Evolutionary conservation across 2,113 vertebrate species (phyloP), one percentile per base, ranked within the genome.

Genomic region (Hyla sarda): DNA sequence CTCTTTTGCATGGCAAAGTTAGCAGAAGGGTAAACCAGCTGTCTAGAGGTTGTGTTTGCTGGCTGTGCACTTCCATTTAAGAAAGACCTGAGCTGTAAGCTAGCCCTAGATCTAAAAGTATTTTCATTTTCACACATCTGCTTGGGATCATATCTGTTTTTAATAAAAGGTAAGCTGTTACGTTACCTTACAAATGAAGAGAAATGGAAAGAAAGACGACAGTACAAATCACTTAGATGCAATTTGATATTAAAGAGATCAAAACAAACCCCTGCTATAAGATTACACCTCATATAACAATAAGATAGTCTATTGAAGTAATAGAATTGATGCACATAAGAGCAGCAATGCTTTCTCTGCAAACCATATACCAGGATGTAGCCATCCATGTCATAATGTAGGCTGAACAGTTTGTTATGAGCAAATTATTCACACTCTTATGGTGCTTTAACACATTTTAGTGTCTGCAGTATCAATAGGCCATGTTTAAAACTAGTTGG

Each of bases 1-100:
- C 50, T 32, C 30, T 32, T 41, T 12, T 45, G 34, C 25, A 28
- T 1, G 10, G 32, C 50, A n/a, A 34, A n/a, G 45, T n/a, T 45
- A 41, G 47, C 82, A 83, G 82, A 73, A 73, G 69, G 67, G 50
- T 37, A 69, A 41, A 74, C 17, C 81, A 82, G 50, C 69, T 83
- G 82, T 73, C 82, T 73, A 34, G 37, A 74, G 82, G 82, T 28
- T 73, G 34, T 28, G 69, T 58, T 83, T 74, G 82, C 82, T 83
- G 37, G 65, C 67, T 37, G 48, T 56, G 82, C 82, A 83, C 48
- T 73, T 54, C 71, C 7, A 56, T 34, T 23, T 80, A n/a, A 17
- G 77, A 56, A 80, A 14, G 30, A 41, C 41, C 41, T 41, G 41
- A 41, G 41, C 41, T 41, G 41, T 60, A 80, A 62, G 54, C 34